A percentile compares a stretch with the other conserved stretches of the same genome.
phyloP scores from a whole-genome alignment of 2,888 invertebrate genomes.

The Eupithecia centaureata region DNA sequence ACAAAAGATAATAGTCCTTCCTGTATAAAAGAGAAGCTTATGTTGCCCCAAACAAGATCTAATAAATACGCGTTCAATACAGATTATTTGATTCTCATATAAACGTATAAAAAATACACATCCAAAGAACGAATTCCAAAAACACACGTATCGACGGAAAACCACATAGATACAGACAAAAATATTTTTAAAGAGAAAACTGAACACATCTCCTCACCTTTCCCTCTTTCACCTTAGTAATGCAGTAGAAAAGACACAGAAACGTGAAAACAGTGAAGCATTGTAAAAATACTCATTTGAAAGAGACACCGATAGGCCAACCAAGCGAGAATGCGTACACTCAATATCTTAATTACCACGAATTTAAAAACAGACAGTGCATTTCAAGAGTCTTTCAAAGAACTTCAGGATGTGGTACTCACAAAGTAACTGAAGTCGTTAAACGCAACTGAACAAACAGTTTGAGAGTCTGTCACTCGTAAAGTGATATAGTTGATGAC shows the following conservation, averaged over 20 bases:
- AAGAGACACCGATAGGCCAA: not conserved
- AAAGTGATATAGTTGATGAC: constrained; percentile 30
- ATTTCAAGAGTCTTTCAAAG: constrained; percentile 5
- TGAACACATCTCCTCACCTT: too few relatives aligned
- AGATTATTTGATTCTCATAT: not conserved
- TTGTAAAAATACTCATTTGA: not conserved
- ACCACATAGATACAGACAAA: not conserved
- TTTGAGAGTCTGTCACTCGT: constrained; percentile 40
- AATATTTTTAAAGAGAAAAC: not conserved
- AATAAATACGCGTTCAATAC: too few relatives aligned
- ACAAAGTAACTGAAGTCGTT: constrained; percentile 27
- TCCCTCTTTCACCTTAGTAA: not conserved
- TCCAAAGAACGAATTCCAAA: not conserved
- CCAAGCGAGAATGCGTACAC: not conserved
- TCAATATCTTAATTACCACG: not conserved
- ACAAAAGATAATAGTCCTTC: constrained; percentile 4
- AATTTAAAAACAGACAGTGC: not conserved
- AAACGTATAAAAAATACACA: not conserved
- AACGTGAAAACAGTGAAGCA: not conserved
- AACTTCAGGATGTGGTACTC: constrained; percentile 11
- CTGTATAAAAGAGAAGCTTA: constrained; percentile 1
- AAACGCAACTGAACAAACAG: constrained; percentile 44
- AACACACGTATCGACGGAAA: not conserved
- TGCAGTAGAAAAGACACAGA: not conserved
- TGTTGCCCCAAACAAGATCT: not conserved